Base-by-base conservation (phyloP, 2,113 vertebrate genomes). In the Camelus bactrianus region DNA sequence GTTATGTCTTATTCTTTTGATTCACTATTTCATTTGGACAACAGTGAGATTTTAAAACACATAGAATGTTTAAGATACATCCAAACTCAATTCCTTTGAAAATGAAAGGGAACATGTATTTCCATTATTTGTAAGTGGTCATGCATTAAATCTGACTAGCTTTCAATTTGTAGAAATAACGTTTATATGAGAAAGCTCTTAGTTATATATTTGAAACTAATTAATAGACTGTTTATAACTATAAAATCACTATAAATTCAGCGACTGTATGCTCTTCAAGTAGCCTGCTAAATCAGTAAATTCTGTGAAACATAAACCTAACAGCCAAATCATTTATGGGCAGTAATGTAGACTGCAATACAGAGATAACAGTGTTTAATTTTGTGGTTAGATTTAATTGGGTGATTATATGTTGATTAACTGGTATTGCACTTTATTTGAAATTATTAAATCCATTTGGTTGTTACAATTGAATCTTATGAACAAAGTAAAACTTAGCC, bases 231-330 rank as follows among this genome's bases (percentile, higher is more conserved):
- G 0, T 85, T 94, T 7, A 14, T 97, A 81, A 79, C 94, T 93
- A 95, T 64, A 93, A 67, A 91, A 76, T 91, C 46, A 90, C 86
- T 67, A 26, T 54, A 73, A 83, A 91, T 2, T 38, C 42, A 62
- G 22, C 60, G 83, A 64, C 52, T 96, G 5, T 54, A 77, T 73
- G 69, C n/a, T 92, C 56, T 96, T 87, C 26, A 83, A 90, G 24
- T 50, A 87, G 24, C 38, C 38, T 70, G 15, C 26, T 50, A 93
- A 69, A 15, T 90, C 54, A 95, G 20, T 93, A 93, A 84, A 91
- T 96, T 94, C 52, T 95, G 48, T 88, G 60, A 94, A 95, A 94
- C 96, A 91, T 80, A 94, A 95, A 93, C 81, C n/a, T 77, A 72
- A 42, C 46, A 93, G 26, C 3, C 8, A 91, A 96, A 89, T 54